Percentiles rank a stretch among this genome's conserved stretches.
Evolutionary conservation across 2,797 vertebrate species (phyloP).

Genomic region (Catharus ustulatus): DNA sequence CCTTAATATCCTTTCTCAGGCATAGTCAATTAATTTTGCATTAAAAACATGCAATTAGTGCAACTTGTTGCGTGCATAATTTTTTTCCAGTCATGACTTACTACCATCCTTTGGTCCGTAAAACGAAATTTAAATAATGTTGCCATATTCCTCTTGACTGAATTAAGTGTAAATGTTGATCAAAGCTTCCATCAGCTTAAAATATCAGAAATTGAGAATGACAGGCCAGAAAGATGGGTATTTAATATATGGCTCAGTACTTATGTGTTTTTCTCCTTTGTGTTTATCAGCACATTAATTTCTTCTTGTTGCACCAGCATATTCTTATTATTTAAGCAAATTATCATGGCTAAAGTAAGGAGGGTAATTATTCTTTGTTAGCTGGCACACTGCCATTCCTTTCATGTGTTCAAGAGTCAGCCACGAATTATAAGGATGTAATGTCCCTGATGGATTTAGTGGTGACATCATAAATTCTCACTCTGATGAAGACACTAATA

Average conservation of each 20-base stretch:
- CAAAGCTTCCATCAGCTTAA: not conserved
- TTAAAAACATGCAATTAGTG: not conserved
- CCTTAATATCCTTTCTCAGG: not conserved
- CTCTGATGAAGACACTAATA: conserved; percentile 46
- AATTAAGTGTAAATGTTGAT: not conserved
- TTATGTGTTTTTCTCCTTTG: not conserved
- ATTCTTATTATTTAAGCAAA: conserved; percentile 58
- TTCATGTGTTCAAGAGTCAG: conserved; percentile 52
- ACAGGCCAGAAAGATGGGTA: not conserved
- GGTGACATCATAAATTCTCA: conserved; percentile 61
- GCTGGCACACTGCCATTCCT: conserved; percentile 33
- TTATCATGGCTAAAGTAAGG: conserved; percentile 33
- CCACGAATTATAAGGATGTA: conserved; percentile 46
- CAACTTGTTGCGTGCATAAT: not conserved
- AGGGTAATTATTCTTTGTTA: conserved; percentile 53
- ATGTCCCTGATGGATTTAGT: conserved; percentile 35
- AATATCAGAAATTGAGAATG: not conserved
- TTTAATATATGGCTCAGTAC: not conserved
- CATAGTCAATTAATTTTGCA: not conserved
- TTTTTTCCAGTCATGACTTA: not conserved
- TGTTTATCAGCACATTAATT: conserved; percentile 14
- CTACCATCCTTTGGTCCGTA: not conserved
- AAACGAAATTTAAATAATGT: conserved; percentile 2
- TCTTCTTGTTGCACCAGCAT: not conserved
- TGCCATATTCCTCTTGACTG: not conserved